phyloP scores from a whole-genome alignment of 64 coral and sea anemone genomes.

The Montipora sp. region DNA sequence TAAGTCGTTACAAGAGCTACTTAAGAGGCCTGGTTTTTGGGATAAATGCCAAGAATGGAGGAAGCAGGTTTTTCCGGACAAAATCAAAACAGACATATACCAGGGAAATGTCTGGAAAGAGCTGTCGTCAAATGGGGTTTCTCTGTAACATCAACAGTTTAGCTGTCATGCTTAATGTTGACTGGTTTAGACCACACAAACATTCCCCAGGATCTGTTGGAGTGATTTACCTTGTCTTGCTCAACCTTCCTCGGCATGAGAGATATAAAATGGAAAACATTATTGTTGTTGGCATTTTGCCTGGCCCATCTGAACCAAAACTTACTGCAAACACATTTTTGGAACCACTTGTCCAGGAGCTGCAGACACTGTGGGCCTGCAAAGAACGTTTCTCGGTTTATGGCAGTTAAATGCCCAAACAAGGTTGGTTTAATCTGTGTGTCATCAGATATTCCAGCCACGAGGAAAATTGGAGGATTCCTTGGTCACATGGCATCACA shows the following conservation, averaged over 20 bases:
- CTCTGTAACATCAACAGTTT: conserved; percentile 24
- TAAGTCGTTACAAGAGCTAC: conserved; percentile 46
- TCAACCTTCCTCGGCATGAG: conserved; percentile 42
- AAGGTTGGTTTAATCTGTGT: conserved; percentile 51
- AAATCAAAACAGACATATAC: conserved; percentile 13
- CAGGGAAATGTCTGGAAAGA: conserved; percentile 41
- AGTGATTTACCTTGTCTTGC: conserved; percentile 43
- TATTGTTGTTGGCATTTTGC: conserved; percentile 52
- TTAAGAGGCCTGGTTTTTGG: conserved; percentile 62
- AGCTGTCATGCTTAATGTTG: conserved; percentile 61
- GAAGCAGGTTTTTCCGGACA: conserved; percentile 2
- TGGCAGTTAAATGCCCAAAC: conserved; percentile 15
- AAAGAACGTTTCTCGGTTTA: conserved; percentile 14
- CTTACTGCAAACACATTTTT: conserved; percentile 56
- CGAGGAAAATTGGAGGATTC: conserved; percentile 41
- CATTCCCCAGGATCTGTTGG: conserved; percentile 52
- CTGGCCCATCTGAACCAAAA: conserved; percentile 63
- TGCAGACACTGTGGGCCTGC: conserved; percentile 48
- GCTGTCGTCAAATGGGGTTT: conserved; percentile 17
- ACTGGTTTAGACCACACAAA: conserved; percentile 75
- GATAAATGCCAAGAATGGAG: conserved; percentile 70
- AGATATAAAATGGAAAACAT: conserved; percentile 52
- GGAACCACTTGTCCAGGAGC: conserved; percentile 53
- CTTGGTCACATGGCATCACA: conserved; percentile 50
- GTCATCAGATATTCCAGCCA: conserved; percentile 52